Conservation (phyloP, 2,113 vertebrate species). For the Antechinus flavipes region DNA sequence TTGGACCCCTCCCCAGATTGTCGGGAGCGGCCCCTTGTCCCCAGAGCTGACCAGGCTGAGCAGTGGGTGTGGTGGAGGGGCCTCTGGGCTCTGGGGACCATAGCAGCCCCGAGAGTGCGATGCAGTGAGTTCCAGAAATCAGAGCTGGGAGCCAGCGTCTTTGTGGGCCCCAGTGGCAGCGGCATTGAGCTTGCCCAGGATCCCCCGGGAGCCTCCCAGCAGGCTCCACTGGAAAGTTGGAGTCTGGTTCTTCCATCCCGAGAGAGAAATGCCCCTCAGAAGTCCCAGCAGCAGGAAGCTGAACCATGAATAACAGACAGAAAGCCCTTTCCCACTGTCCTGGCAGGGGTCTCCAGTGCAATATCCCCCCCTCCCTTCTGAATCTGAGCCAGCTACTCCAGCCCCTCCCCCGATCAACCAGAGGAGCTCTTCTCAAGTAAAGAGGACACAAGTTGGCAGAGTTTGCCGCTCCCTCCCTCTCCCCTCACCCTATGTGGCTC, state of each 20-base stretch:
- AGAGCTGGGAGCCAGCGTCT: neutral
- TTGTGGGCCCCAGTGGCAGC: neutral
- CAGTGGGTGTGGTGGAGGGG: neutral
- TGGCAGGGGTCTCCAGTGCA: neutral
- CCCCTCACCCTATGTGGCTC: neutral
- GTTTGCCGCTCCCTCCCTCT: neutral
- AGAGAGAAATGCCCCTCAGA: neutral
- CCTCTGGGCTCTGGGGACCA: neutral
- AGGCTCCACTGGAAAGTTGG: neutral
- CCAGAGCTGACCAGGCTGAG: neutral
- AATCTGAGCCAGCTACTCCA: neutral
- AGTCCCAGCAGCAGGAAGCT: neutral
- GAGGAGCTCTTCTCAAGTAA: neutral
- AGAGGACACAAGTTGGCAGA: neutral
- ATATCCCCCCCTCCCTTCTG: neutral
- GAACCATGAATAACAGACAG: neutral
- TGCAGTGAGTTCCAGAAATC: no score
- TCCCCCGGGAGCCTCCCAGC: neutral
- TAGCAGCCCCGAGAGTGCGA: no score
- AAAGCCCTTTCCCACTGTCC: neutral
- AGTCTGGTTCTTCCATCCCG: neutral
- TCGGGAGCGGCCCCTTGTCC: neutral
- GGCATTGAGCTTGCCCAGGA: neutral
- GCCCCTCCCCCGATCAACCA: neutral
- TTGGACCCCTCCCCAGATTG: neutral